A percentile compares a stretch with the other conserved stretches of the same genome.
Conservation (phyloP, 2,797 vertebrate genomes). For the Hyperoplus immaculatus region DNA sequence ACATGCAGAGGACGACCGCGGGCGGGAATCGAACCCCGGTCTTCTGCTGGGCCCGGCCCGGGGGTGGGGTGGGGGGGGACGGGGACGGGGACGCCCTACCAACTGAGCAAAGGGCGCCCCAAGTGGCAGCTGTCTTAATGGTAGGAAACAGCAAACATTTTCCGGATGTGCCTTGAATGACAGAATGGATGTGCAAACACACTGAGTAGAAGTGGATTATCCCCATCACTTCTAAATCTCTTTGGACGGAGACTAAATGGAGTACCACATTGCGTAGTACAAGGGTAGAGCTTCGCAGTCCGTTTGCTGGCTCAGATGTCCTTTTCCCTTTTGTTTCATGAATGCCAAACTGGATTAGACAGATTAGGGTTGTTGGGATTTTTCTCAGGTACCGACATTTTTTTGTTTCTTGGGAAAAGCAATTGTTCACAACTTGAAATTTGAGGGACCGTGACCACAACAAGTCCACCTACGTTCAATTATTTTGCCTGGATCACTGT, state of each 20-base stretch:
- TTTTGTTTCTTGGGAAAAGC: no score
- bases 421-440: background rate
- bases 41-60: no score
- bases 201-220: no score
- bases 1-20: no score
- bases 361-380: background rate
- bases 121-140: no score
- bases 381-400: background rate
- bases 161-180: background rate
- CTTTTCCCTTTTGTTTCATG: background rate
- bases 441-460: background rate
- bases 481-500: background rate
- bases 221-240: background rate
- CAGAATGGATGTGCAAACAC: background rate
- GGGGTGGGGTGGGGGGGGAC: no score
- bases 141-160: background rate
- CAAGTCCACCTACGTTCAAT: background rate
- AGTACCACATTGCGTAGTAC: no score
- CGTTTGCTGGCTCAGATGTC: background rate
- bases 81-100: no score
- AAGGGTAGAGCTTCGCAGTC: background rate
- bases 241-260: background rate
- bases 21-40: no score
- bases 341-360: background rate
- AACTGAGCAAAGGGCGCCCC: no score